Evolutionary conservation across 2,888 invertebrate genomes (phyloP), one percentile per base, ranked within the genome.

Genomic region (Parnassius apollo): DNA sequence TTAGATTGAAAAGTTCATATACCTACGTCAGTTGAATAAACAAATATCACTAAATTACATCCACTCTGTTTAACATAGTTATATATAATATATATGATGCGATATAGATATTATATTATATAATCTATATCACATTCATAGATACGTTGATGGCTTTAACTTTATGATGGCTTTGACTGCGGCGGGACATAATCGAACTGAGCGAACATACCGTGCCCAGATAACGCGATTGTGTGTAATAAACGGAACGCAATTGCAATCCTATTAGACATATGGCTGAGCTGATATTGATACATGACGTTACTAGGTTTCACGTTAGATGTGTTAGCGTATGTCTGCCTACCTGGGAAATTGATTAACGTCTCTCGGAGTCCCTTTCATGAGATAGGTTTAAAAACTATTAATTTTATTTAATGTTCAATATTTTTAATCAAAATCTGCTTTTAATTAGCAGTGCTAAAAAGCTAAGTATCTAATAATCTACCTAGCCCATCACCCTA

Each of bases 221-320:
- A 82, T 84, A 83, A 83, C 83, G 76, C 76, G 82, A 83, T 86
- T 85, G 84, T 80, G 82, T 83, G 83, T 81, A 82, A 83, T 86
- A 83, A 85, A 83, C 85, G 85, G 86, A 82, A 85, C 82, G 82
- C 85, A 81, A 84, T 85, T 75, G 75, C 78, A 83, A 86, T 88
- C 86, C 87, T 81, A 86, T 89, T 87, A 88, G 86, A 85, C 86
- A 78, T 84, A 83, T 80, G 85, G 76, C 71, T 72, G 75, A 67
- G 61, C 75, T 70, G 80, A 81, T 82, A 77, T 69, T 76, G 81
- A 78, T 82, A 81, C 81, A 78, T 73, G 78, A 80, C 71, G 78
- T 76, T 83, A 84, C 87, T 84, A 84, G 83, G 83, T 78, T 83
- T 81, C 78, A 76, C 73, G 79, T 80, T 78, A 81, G 81, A 75